Base-by-base conservation (phyloP, 2,797 vertebrate species). In the Sus cebifrons region DNA sequence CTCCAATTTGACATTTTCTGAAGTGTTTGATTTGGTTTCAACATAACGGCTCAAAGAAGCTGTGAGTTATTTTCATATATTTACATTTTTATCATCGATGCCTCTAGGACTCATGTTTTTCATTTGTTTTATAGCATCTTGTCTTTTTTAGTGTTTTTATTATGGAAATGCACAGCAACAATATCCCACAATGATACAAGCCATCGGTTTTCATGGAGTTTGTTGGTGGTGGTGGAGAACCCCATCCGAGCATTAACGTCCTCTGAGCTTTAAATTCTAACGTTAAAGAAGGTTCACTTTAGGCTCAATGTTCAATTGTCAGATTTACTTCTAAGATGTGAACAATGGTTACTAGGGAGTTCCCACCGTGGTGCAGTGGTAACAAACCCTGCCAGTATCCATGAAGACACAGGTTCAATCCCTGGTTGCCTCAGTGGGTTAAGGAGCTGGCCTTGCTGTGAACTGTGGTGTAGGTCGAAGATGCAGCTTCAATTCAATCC, bases 41-140 rank as follows among this genome's bases (percentile, higher is more conserved):
- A 36, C 16, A 13, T 96, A 96, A 96, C 78, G 96, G 77, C 40
- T 87, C 56, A 89, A 97, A 96, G 73, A 95, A 68, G n/a, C 36
- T 64, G 0, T 44, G 58, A 70, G 29, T 70, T 95, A 86, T 81
- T 91, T 93, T 92, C 82, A 70, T 54, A 58, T 36, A 93, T 82
- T 89, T 83, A 87, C 67, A 85, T 92, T 75, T 90, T 87, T 73
- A 40, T 54, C 71, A 70, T 60, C 74, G 32, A 62, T 86, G 84
- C 49, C 58, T 52, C 49, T 71, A 23, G 32, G 78, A 7, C 74
- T 84, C 27, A 56, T 65, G 49, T 49, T 81, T 94, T 93, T 89
- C 18, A 44, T 89, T 71, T 95, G 16, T 49, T 68, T 10, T n/a
- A 27, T 27, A 64, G 10, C 86, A 79, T 90, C 52, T 89, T 64